A percentile compares a stretch with the other conserved stretches of the same genome.
phyloP scores from a whole-genome alignment of 2,888 invertebrate genomes.

The Mechanitis mazaeus region DNA sequence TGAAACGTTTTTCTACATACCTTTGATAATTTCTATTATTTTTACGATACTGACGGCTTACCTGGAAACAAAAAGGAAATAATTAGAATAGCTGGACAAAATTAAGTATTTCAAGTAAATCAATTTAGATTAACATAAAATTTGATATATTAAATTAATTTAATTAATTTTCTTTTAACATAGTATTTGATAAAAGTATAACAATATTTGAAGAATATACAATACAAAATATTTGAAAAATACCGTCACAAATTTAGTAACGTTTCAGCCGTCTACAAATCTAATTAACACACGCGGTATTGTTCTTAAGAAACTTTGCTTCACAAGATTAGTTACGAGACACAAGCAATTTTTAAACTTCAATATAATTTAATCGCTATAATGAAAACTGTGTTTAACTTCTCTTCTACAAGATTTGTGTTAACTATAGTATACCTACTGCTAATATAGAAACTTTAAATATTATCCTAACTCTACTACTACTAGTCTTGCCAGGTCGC shows the following conservation, averaged over 20 bases:
- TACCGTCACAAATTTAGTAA: background rate
- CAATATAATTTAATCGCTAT: constrained; percentile 15
- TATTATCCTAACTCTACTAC: too few relatives aligned
- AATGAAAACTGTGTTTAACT: constrained; percentile 14
- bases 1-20: too few relatives aligned
- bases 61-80: constrained; percentile 18
- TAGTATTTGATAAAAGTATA: too few relatives aligned
- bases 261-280: background rate
- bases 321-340: constrained; percentile 22
- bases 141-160: too few relatives aligned
- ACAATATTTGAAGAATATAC: too few relatives aligned
- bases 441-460: too few relatives aligned
- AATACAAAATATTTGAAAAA: background rate
- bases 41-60: constrained; percentile 3
- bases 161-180: too few relatives aligned
- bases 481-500: too few relatives aligned
- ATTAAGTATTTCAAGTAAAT: too few relatives aligned
- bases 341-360: constrained; percentile 24
- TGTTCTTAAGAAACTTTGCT: constrained; percentile 16
- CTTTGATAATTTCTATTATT: too few relatives aligned
- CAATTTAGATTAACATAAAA: too few relatives aligned
- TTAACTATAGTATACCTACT: background rate
- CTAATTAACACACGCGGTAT: constrained; percentile 5
- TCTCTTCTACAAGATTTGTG: constrained; percentile 4
- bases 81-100: too few relatives aligned